A percentile compares a stretch with the other conserved stretches of the same genome.
These are phyloP conservation scores for Hippocampus zosterae DNA, from an alignment of 2,113 vertebrate genomes.

Conservation along the genomic window DNA sequence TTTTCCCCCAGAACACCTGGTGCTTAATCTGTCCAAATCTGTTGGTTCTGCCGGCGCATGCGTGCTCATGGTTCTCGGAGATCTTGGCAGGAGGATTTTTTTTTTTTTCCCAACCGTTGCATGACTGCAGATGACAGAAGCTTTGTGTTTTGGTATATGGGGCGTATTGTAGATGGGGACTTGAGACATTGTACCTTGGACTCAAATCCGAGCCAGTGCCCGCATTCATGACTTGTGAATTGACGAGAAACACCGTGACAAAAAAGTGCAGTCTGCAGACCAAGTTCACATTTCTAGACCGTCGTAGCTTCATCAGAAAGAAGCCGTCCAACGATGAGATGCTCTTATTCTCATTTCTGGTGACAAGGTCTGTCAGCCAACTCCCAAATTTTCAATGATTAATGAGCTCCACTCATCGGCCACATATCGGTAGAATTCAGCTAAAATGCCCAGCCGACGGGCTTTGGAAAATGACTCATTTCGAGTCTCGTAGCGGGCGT, in stretches of 20 bases:
- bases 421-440: slow-evolving; percentile 16
- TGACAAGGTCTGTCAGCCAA: slow-evolving; percentile 33
- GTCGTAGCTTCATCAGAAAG: slow-evolving; percentile 27
- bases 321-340: slow-evolving; percentile 12
- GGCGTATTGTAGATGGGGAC: neutral
- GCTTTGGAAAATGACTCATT: neutral
- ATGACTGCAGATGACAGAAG: slow-evolving; percentile 5
- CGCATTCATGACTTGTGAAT: neutral
- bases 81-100: slow-evolving; percentile 22
- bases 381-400: slow-evolving; percentile 36
- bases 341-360: slow-evolving; percentile 38
- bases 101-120: slow-evolving; percentile 13
- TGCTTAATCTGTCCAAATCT: slow-evolving; percentile 65
- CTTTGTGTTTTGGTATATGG: neutral
- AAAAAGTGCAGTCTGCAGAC: neutral
- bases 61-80: slow-evolving; percentile 43
- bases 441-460: neutral
- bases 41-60: slow-evolving; percentile 57
- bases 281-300: neutral
- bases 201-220: neutral
- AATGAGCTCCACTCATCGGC: slow-evolving; percentile 37
- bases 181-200: neutral
- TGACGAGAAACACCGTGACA: neutral
- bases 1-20: slow-evolving; percentile 53
- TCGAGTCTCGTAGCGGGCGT: neutral